Evolutionary conservation across 2,113 vertebrate species (phyloP).

Genomic region (Chloropsis cyanopogon): DNA sequence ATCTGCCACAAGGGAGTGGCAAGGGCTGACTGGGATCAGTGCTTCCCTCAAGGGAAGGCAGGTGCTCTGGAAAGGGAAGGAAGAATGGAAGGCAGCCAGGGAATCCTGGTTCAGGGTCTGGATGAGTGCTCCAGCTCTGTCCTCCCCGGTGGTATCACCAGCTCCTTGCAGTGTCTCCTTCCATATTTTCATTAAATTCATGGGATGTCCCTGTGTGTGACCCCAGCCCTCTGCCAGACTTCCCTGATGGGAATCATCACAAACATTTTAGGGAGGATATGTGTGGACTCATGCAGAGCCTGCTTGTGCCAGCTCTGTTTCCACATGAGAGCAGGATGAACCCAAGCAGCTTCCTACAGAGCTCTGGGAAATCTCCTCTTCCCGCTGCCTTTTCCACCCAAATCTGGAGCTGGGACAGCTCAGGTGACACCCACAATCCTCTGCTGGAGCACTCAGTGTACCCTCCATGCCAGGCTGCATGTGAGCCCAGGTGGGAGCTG

Average conservation of each 20-base stretch:
- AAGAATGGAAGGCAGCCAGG: not conserved
- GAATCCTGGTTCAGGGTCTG: not conserved
- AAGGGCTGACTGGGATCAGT: not conserved
- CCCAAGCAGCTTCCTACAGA: not conserved
- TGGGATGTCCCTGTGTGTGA: not conserved
- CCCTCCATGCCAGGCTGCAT: not conserved
- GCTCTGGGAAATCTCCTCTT: not conserved
- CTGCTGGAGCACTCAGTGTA: not conserved
- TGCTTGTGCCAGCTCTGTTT: not conserved
- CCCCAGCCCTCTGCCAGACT: not conserved
- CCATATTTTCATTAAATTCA: not conserved
- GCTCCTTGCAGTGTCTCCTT: not conserved
- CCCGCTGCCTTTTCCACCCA: not conserved
- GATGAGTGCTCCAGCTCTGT: not conserved
- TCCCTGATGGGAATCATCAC: not conserved
- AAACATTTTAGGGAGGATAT: not conserved
- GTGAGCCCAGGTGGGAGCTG: not conserved
- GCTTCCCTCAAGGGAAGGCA: not conserved
- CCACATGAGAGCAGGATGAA: not conserved
- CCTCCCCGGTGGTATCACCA: accelerated
- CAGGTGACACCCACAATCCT: not conserved
- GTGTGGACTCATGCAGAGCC: accelerated
- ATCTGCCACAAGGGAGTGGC: not conserved
- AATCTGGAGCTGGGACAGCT: not conserved
- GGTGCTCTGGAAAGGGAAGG: not conserved